Base-by-base conservation (phyloP, 2,888 invertebrate species). In the Agrenia bidenticulata region DNA sequence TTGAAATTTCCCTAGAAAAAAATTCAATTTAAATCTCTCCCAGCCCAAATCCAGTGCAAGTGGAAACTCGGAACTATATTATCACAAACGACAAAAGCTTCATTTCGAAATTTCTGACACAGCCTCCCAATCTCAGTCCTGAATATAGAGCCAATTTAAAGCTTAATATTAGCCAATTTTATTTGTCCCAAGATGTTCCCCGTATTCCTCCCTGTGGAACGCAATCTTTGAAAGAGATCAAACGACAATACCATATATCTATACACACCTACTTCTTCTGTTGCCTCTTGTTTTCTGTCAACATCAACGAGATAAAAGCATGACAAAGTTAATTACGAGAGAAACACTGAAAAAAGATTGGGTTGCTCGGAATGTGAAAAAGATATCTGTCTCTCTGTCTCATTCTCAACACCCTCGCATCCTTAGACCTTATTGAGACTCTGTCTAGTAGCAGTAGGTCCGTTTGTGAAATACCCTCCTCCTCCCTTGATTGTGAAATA, bases 251-350 rank as follows among this genome's bases (percentile, higher is more conserved):
- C 9, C 13, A 9, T 39, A 9, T 9, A 39, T 39, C 39, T 13
- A 7, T 45, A 45, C 45, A 45, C 45, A 19, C 15, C n/a, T 13
- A 39, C n/a, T n/a, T 39, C 39, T 39, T 45, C 19, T 17, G 4
- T 45, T 17, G 45, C 5, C 23, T 21, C 57, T 21, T 57, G n/a
- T n/a, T 57, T 57, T 57, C 41, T 57, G 41, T 57, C 57, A 57
- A 39, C 23, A 17, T 17, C 26, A 57, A 39, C 19, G 37, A 39
- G 57, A 37, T 51, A 55, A 39, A 57, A 57, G 57, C 41, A 37
- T 57, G 57, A 41, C 57, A 37, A 57, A 57, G 57, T 57, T 57
- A 57, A 57, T 57, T 57, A 57, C 57, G 57, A 39, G n/a, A 23
- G 27, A 57, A 57, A 41, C 15, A 41, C 39, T 57, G 32, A 24